A percentile compares a stretch with the other conserved stretches of the same genome.
Conservation (phyloP, 2,888 invertebrate genomes). For the Ditula angustiorana region DNA sequence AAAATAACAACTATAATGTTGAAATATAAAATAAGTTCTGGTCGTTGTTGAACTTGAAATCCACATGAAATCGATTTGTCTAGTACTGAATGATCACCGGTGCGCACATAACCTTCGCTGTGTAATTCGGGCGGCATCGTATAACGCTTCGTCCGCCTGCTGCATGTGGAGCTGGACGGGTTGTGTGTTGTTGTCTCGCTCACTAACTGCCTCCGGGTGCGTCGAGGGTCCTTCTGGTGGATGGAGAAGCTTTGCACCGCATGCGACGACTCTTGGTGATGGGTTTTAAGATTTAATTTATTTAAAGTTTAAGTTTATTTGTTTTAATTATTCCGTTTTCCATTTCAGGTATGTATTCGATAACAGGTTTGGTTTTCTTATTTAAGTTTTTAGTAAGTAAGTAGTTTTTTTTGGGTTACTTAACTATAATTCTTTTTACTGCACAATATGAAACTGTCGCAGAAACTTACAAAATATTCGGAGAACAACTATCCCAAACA, state of each 20-base stretch:
- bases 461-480: no score
- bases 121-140: neutral
- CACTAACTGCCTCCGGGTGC: neutral
- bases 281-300: neutral
- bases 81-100: neutral
- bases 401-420: no score
- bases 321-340: neutral
- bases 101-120: neutral
- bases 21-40: no score
- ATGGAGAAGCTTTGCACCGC: slow-evolving; percentile 1
- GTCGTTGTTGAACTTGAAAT: no score
- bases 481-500: no score
- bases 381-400: neutral
- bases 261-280: slow-evolving; percentile 17
- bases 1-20: no score
- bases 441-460: no score
- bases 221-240: neutral
- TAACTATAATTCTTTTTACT: no score
- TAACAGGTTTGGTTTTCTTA: slow-evolving; percentile 15
- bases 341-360: slow-evolving; percentile 30
- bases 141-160: neutral
- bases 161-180: neutral
- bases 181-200: neutral
- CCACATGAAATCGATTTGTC: neutral
- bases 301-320: neutral